Conservation (phyloP, 2,113 vertebrate species). For the Guaruba guarouba region DNA sequence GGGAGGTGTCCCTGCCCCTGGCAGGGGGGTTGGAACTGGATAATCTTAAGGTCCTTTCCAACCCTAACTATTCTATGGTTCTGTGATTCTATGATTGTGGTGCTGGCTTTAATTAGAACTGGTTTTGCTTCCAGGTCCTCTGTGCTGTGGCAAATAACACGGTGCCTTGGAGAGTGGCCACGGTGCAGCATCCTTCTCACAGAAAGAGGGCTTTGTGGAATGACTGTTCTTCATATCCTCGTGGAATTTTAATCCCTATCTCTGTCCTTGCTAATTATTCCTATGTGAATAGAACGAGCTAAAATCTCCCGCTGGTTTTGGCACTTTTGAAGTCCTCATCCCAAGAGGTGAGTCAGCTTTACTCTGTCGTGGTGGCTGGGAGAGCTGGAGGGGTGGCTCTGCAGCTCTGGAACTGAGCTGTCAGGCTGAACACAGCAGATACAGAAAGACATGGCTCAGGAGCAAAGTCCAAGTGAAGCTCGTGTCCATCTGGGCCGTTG, state of each 20-base stretch:
- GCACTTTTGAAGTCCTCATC: neutral
- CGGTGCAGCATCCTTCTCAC: rapidly evolving
- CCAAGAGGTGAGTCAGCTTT: neutral
- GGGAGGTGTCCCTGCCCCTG: too few relatives aligned
- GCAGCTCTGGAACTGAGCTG: neutral
- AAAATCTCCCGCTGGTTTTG: neutral
- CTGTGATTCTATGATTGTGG: neutral
- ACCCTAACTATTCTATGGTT: too few relatives aligned
- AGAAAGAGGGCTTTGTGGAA: neutral
- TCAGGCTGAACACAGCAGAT: rapidly evolving
- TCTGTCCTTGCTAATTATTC: rapidly evolving
- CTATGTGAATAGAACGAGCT: rapidly evolving
- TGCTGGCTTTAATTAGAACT: neutral
- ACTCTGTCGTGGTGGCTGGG: rapidly evolving
- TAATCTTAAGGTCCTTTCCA: too few relatives aligned
- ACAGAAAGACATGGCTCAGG: neutral
- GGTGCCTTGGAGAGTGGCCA: neutral
- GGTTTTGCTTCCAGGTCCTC: neutral
- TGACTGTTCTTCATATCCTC: rapidly evolving
- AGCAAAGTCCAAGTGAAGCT: neutral
- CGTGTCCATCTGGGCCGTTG: rapidly evolving
- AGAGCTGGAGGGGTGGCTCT: neutral
- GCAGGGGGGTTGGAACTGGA: too few relatives aligned
- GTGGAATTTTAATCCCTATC: rapidly evolving
- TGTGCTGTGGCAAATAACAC: neutral